phyloP scores from a whole-genome alignment of 2,797 vertebrate species.

The Gorsachius magnificus region DNA sequence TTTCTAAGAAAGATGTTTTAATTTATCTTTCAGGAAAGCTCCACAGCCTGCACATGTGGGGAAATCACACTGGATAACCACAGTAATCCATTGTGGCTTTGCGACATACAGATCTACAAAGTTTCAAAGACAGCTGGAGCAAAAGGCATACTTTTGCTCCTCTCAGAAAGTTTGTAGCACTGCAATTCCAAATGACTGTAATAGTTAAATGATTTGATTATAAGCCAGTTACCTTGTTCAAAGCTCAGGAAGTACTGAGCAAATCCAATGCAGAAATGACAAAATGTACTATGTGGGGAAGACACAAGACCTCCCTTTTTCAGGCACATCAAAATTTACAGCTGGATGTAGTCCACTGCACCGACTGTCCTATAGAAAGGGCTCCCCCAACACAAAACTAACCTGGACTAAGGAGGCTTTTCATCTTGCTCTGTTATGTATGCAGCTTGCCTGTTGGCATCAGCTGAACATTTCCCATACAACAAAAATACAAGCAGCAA shows the following conservation, averaged over 20 bases:
- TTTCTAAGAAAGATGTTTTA: background rate
- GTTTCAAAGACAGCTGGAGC: background rate
- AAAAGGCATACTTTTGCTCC: background rate
- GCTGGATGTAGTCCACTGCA: background rate
- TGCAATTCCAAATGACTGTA: background rate
- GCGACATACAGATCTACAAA: background rate
- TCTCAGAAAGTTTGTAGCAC: background rate
- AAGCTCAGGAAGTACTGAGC: background rate
- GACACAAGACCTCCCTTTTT: background rate
- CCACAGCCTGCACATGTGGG: background rate
- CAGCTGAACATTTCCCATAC: background rate
- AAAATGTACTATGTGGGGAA: background rate
- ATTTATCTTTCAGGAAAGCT: conserved; percentile 9
- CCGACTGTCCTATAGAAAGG: background rate
- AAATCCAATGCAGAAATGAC: background rate
- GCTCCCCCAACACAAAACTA: background rate
- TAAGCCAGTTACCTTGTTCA: background rate
- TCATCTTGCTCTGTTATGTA: background rate
- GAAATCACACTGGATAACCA: background rate
- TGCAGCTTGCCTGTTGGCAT: background rate
- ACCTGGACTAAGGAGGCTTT: background rate
- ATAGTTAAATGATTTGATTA: background rate
- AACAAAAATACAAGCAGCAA: background rate
- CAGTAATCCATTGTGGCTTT: background rate
- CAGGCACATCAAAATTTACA: background rate